Conservation (phyloP, 2,113 vertebrate genomes). For the Xiphophorus maculatus region DNA sequence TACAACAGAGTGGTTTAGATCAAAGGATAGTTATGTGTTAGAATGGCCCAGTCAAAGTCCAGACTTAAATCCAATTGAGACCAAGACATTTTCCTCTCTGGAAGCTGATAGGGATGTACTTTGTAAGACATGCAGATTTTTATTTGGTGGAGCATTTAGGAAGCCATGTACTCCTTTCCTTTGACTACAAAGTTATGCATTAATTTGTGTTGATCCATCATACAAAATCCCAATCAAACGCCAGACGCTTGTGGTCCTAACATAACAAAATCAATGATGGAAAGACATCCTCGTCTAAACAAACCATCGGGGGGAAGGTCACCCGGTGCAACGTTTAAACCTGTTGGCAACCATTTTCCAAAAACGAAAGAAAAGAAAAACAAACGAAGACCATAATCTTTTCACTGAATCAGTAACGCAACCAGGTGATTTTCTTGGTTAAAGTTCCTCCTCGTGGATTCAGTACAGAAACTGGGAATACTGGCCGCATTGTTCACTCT, state of each 20-base stretch:
- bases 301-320: no score
- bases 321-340: neutral
- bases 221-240: neutral
- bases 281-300: neutral
- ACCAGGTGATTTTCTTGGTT: slow-evolving; percentile 4
- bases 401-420: neutral
- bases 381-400: neutral
- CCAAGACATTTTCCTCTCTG: no score
- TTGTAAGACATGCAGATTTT: neutral
- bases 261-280: neutral
- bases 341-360: neutral
- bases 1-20: no score
- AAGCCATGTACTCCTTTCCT: neutral
- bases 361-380: no score
- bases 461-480: neutral
- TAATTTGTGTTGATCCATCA: neutral
- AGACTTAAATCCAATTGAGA: neutral
- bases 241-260: neutral
- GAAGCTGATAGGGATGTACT: neutral
- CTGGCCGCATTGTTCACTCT: neutral
- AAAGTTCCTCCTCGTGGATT: neutral
- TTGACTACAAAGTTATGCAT: neutral
- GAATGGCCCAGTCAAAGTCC: neutral
- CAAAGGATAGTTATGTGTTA: no score
- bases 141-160: neutral